phyloP scores from a whole-genome alignment of 2,113 vertebrate genomes.

The Phrynosoma platyrhinos region DNA sequence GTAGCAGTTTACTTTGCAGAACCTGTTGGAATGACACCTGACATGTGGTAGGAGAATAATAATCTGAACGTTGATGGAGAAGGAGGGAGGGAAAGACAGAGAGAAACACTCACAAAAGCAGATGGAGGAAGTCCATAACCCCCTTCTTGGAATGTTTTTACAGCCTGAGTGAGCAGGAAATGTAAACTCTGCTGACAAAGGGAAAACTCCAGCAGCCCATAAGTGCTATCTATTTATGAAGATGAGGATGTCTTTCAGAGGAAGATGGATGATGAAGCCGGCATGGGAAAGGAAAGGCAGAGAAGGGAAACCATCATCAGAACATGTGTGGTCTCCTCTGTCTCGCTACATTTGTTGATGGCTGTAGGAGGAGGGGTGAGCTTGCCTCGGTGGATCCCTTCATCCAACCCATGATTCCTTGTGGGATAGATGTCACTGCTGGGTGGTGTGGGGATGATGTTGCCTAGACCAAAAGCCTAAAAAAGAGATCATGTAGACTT shows the following conservation, averaged over 20 bases:
- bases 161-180: background rate
- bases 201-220: background rate
- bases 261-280: background rate
- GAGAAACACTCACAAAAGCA: background rate
- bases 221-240: background rate
- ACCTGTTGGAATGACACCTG: background rate
- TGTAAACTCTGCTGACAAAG: conserved; percentile 22
- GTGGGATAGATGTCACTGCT: too few relatives aligned
- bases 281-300: background rate
- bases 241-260: background rate
- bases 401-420: background rate
- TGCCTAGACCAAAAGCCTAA: too few relatives aligned
- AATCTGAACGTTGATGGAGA: background rate
- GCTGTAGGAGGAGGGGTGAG: background rate
- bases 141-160: background rate
- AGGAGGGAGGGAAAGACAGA: too few relatives aligned
- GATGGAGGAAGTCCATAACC: background rate
- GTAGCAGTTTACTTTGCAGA: background rate
- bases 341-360: background rate
- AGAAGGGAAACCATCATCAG: background rate
- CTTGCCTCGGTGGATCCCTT: too few relatives aligned
- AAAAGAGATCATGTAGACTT: too few relatives aligned
- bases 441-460: too few relatives aligned
- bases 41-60: background rate
- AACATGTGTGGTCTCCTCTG: conserved; percentile 2